phyloP scores from a whole-genome alignment of 1,140 invertebrate species.

The Drosophila watanabei region DNA sequence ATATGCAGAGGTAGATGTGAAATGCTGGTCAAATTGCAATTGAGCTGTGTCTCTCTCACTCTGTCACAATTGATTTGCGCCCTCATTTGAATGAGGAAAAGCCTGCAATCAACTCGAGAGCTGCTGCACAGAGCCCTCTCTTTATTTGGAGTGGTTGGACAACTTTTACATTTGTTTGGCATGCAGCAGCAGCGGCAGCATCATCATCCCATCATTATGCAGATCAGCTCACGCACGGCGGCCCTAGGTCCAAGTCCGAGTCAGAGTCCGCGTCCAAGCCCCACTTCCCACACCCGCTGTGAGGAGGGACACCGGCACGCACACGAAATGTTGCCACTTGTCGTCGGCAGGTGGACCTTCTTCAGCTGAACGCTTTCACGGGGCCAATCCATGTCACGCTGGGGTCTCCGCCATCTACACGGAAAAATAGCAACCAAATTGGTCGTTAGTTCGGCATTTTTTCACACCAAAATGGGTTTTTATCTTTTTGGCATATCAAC shows the following conservation, averaged over 20 bases:
- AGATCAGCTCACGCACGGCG: slow-evolving; percentile 60
- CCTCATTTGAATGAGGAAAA: slow-evolving; percentile 59
- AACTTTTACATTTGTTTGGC: slow-evolving; percentile 74
- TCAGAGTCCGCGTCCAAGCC: slow-evolving; percentile 11
- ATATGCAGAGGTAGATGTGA: too few relatives aligned
- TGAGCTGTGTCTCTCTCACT: slow-evolving; percentile 4
- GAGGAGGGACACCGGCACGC: slow-evolving; percentile 22
- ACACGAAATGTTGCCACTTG: slow-evolving; percentile 64
- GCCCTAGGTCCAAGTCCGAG: slow-evolving; percentile 7
- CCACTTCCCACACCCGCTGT: slow-evolving; percentile 51
- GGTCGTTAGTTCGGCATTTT: slow-evolving; percentile 24
- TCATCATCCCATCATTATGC: slow-evolving; percentile 60
- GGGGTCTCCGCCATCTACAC: slow-evolving; percentile 41
- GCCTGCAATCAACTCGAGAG: slow-evolving; percentile 43
- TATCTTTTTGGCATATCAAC: slow-evolving; percentile 16
- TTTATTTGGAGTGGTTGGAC: slow-evolving; percentile 56
- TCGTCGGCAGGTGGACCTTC: slow-evolving; percentile 59
- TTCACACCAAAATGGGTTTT: slow-evolving; percentile 14
- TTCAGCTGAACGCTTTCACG: slow-evolving; percentile 40
- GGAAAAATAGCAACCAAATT: slow-evolving; percentile 26
- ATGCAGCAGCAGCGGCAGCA: slow-evolving; percentile 22
- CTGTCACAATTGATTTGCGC: slow-evolving; percentile 32
- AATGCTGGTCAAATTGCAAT: slow-evolving; percentile 48
- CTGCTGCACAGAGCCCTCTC: slow-evolving; percentile 61
- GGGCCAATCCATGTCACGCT: slow-evolving; percentile 73